Base-by-base conservation (phyloP, 2,797 vertebrate species). In the Bovichtus variegatus region DNA sequence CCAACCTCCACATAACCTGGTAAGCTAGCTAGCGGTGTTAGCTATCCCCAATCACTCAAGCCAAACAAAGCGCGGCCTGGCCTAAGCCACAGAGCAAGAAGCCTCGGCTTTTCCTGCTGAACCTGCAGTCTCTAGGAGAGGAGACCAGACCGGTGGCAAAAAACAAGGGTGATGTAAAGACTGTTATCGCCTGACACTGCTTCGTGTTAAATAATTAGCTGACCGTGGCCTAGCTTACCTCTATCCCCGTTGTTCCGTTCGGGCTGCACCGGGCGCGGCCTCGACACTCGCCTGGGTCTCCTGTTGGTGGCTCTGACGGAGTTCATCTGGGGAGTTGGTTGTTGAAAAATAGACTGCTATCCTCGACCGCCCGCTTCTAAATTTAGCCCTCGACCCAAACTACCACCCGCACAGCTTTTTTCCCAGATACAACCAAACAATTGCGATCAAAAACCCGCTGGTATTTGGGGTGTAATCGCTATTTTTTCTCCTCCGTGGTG, bases 211-310 rank as follows among this genome's bases (percentile, higher is more conserved):
- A 63, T 10, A 31, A 9, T 44, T 38, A 70, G 78, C 78, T 6
- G 25, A 25, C 71, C 27, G 27, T 2, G 83, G 68, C 81, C 81
- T 81, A 44, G 70, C 96, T 96, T 95, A 98, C 97, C 97, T 97
- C 97, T 96, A 89, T 98, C 97, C 91, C 95, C 97, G 97, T 98
- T 98, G 96, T 98, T 98, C 94, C 97, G 96, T 94, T 98, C 97
- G 94, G 97, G 97, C 93, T 97, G 97, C 95, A 97, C 97, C 97
- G 98, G 97, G 98, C 98, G 97, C 97, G 97, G 98, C 97, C 97
- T 98, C 96, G 97, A 98, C 96, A 98, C 97, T 98, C 98, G 97
- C 97, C 98, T 97, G 95, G 97, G 97, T 98, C 98, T 98, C 95
- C 97, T 97, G 97, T 97, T 98, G 96, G 97, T 97, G 95, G 97